Base-by-base conservation (phyloP, 2,888 invertebrate genomes). In the Rugalucina vietnamica region DNA sequence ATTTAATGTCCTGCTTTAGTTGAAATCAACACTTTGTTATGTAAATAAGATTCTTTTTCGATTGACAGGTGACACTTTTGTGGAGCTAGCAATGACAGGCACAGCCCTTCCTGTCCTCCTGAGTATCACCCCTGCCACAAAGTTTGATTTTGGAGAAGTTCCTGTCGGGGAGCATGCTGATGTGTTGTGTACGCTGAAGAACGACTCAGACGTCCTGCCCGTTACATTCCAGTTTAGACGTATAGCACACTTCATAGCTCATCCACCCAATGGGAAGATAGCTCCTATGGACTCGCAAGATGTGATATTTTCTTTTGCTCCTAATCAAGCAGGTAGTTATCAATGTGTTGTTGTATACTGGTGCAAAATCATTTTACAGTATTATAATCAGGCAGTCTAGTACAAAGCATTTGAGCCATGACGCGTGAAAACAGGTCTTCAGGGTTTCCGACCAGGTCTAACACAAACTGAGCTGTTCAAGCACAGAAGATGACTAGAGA, bases 21-120 rank as follows among this genome's bases (percentile, higher is more conserved):
- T n/a, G n/a, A n/a, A n/a, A n/a, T n/a, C n/a, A n/a, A n/a, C n/a
- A n/a, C n/a, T n/a, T n/a, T n/a, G n/a, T n/a, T n/a, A n/a, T n/a
- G n/a, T n/a, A n/a, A 18, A 65, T 12, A 12, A 65, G 12, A 65
- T 32, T 29, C 8, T 70, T 27, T 29, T 49, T 29, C 24, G 4
- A 1, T 54, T 83, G 86, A 27, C 86, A 92, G 92, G 88, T 69
- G 80, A 78, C 50, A 86, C 84, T 8, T 90, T 88, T 81, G 89
- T 93, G 24, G 94, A 94, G 88, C 89, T 95, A n/a, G 94, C 95
- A 0, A 85, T 95, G 85, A 94, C 94, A 8, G 95, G 93, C n/a
- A 95, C 95, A 57, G 95, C 95, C 0, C 87, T 95, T 32, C 95
- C 95, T 5, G 94, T 95, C 1, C 83, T 93, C 34, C 80, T 95